phyloP scores from a whole-genome alignment of 2,113 vertebrate genomes.

The Myrmecobius fasciatus region DNA sequence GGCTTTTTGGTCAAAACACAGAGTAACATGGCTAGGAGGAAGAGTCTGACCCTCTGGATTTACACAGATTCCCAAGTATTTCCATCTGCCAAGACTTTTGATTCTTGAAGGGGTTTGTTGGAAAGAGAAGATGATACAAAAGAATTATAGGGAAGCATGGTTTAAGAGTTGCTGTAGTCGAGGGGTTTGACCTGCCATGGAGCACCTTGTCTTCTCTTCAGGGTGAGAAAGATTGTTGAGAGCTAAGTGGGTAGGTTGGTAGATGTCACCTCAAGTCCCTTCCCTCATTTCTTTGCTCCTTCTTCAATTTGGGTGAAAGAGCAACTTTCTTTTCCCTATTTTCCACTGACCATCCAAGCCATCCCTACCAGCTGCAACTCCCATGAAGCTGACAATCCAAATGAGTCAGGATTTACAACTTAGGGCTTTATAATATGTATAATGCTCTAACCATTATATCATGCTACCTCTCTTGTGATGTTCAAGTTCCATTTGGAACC shows the following conservation, averaged over 20 bases:
- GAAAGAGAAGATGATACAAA: neutral
- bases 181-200: neutral
- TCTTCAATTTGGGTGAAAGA: neutral
- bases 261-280: neutral
- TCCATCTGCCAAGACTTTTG: neutral
- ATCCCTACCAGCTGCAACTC: neutral
- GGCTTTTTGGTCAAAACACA: neutral
- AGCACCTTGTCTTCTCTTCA: neutral
- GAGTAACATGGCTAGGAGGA: neutral
- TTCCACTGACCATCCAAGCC: neutral
- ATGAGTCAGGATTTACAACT: neutral
- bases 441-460: no score
- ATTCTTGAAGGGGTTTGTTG: neutral
- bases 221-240: neutral
- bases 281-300: neutral
- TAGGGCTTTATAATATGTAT: no score
- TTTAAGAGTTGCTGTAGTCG: neutral
- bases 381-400: neutral
- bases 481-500: neutral
- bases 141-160: neutral
- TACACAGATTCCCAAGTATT: neutral
- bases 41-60: neutral
- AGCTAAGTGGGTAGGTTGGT: neutral
- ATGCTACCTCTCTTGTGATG: neutral
- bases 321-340: neutral